Conservation (phyloP, 2,888 invertebrate species). For the Drosophila paranaensis region DNA sequence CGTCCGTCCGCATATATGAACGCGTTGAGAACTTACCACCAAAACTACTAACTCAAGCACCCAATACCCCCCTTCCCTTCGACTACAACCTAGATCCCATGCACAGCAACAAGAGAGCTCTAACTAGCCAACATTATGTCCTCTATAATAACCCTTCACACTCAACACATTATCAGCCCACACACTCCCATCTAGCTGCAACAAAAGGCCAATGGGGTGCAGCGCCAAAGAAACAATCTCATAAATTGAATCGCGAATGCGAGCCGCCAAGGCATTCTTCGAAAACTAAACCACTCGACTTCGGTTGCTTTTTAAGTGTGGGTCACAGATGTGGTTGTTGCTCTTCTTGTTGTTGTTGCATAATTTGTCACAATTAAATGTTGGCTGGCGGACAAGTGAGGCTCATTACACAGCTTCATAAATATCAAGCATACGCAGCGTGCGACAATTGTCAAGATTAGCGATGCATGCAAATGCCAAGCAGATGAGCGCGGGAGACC, state of each 20-base stretch:
- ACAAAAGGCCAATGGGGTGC: slow-evolving; percentile 6
- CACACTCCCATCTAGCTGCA: background rate
- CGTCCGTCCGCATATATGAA: too few species aligned
- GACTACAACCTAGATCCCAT: background rate
- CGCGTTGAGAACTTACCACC: too few species aligned
- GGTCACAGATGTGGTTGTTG: background rate
- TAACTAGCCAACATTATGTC: background rate
- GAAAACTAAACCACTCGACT: background rate
- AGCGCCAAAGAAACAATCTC: background rate
- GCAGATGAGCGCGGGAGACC: slow-evolving; percentile 4
- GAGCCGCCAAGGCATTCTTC: background rate
- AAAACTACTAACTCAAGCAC: background rate
- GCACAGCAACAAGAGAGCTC: background rate
- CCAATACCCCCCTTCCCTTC: background rate
- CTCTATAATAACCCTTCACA: background rate
- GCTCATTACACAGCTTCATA: slow-evolving; percentile 43
- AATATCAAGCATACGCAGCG: slow-evolving; percentile 66
- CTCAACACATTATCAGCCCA: background rate
- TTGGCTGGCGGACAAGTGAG: slow-evolving; percentile 31
- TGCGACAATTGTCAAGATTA: slow-evolving; percentile 59
- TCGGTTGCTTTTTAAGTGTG: slow-evolving; percentile 11
- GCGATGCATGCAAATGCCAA: slow-evolving; percentile 44
- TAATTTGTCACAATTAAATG: slow-evolving; percentile 29
- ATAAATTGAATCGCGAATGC: slow-evolving; percentile 3
- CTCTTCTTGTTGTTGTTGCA: slow-evolving; percentile 10